Percentiles rank a stretch among this genome's conserved stretches.
Evolutionary conservation across 2,797 vertebrate genomes (phyloP).

Genomic region (Falco peregrinus): DNA sequence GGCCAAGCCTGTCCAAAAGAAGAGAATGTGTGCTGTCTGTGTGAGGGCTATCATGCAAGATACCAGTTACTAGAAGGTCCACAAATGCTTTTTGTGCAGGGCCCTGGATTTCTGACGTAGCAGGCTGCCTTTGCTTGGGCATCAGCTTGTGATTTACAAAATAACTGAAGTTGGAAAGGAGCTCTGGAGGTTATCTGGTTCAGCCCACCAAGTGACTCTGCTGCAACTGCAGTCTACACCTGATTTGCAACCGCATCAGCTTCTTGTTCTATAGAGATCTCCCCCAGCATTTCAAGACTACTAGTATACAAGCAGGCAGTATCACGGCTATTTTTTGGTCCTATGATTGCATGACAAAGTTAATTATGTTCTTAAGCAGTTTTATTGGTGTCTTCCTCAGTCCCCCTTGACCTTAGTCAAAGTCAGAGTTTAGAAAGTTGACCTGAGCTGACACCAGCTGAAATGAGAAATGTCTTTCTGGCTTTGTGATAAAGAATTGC

Average conservation of each 20-base stretch:
- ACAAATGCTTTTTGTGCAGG: background rate
- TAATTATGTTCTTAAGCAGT: background rate
- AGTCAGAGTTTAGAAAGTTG: background rate
- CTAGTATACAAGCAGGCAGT: background rate
- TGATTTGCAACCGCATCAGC: background rate
- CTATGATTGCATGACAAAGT: background rate
- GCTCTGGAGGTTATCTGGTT: background rate
- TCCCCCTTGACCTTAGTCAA: background rate
- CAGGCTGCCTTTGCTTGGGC: background rate
- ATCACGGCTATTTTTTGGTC: background rate
- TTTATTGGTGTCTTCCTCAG: constrained; percentile 4
- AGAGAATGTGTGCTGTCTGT: background rate
- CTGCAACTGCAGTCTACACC: background rate
- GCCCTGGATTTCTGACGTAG: background rate
- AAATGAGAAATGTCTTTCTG: background rate
- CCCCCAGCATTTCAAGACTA: background rate
- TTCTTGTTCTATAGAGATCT: background rate
- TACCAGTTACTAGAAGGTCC: background rate
- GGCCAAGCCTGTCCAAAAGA: background rate
- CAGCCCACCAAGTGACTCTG: background rate
- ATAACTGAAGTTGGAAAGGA: background rate
- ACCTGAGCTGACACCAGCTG: background rate
- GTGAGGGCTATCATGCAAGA: background rate
- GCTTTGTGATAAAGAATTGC: background rate
- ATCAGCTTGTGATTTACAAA: background rate